Evolutionary conservation across 2,113 vertebrate species (phyloP), one percentile per base, ranked within the genome.

Genomic region (Eupsittula cactorum): DNA sequence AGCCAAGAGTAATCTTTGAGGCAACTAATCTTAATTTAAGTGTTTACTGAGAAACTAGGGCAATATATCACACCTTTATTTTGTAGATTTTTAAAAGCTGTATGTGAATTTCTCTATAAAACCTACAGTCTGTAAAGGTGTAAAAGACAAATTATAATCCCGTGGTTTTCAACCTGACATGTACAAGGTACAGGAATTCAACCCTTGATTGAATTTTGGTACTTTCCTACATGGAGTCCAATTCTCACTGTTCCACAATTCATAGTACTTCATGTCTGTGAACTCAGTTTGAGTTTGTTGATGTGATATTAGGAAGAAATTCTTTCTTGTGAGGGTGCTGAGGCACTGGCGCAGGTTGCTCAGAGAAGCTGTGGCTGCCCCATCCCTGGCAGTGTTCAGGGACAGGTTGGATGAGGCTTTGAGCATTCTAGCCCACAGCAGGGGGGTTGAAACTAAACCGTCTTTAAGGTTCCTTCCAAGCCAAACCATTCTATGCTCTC

Each of bases 51-150:
- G 75, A 35, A 88, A 16, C 60, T 52, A 64, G 77, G 60, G 57
- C 79, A 76, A 78, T 89, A 8, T 41, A 86, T 92, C 62, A 74
- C 50, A 46, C 63, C 60, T 95, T 81, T 96, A 25, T 93, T 88
- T 92, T 42, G 60, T 65, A 80, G 60, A 20, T 49, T 88, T 86
- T 73, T 92, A 79, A 88, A 92, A 92, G 46, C 67, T 67, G 55
- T 64, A 88, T 88, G 90, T 90, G 28, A 82, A 49, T 93, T 94
- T 78, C 71, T 95, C 83, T 80, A 65, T 93, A 89, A 95, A 96
- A 24, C 44, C 20, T 37, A 52, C 77, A 37, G 28, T 39, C 64
- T 91, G 62, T 68, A 82, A 78, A 82, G 74, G 47, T 92, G 65
- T 91, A 71, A 84, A 75, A 91, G 82, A 62, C 76, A 76, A 88